Percentiles rank a stretch among this genome's conserved stretches.
Evolutionary conservation across 2,888 invertebrate species (phyloP).

Genomic region (Mesorhabditis spiculigera): DNA sequence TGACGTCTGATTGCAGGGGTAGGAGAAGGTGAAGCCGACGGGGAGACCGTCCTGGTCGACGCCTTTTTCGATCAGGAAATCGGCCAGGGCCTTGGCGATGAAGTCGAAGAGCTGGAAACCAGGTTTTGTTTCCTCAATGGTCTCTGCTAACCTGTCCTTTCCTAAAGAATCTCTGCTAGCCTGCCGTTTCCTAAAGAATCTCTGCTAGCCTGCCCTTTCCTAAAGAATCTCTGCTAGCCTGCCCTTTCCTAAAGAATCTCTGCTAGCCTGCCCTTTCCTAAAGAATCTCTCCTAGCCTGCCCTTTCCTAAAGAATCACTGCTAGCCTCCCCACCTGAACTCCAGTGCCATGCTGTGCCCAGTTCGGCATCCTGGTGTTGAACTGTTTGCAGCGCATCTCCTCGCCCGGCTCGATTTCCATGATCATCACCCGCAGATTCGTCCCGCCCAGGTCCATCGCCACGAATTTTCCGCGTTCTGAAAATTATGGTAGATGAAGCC

Average conservation of each 20-base stretch:
- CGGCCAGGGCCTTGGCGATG: conserved; percentile 85
- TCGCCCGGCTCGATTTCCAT: conserved; percentile 47
- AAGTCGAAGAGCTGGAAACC: conserved; percentile 78
- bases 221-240: no score
- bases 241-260: no score
- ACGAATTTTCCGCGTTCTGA: conserved; percentile 75
- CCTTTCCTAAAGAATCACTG: no score
- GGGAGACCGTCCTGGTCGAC: conserved; percentile 72
- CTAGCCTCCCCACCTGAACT: conserved; percentile 62
- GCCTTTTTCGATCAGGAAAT: conserved; percentile 82
- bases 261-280: no score
- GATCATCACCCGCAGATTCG: conserved; percentile 81
- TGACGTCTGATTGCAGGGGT: conserved; percentile 80
- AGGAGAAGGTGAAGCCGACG: conserved; percentile 93
- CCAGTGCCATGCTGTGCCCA: conserved; percentile 89
- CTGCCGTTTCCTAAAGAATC: no score
- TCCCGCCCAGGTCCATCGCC: conserved; percentile 92
- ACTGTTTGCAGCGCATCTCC: conserved; percentile 38
- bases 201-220: no score
- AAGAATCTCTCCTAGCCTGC: no score
- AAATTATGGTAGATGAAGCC: no score
- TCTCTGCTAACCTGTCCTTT: no score
- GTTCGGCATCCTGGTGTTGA: conserved; percentile 68
- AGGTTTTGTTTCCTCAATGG: no score
- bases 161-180: no score